phyloP scores from a whole-genome alignment of 2,888 invertebrate genomes.

The Cloeon dipterum region DNA sequence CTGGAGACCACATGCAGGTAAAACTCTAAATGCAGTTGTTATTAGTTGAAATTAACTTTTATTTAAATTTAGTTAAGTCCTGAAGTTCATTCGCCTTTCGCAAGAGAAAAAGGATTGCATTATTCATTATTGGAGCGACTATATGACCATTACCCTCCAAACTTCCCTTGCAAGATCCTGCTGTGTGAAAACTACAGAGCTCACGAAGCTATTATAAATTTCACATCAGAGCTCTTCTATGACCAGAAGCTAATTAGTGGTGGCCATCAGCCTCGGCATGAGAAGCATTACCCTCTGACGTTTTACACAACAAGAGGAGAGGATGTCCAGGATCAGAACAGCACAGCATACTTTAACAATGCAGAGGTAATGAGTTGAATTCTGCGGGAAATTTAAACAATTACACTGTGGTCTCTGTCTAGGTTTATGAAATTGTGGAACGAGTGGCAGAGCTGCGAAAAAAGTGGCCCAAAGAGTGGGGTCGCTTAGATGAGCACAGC shows the following conservation, averaged over 20 bases:
- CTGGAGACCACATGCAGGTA: conserved; percentile 61
- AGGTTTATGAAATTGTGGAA: conserved; percentile 52
- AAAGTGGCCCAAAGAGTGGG: conserved; percentile 54
- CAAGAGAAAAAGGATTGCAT: conserved; percentile 41
- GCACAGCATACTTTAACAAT: conserved; percentile 60
- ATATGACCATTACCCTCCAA: conserved; percentile 47
- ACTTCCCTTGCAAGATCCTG: conserved; percentile 53
- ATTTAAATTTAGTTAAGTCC: conserved; percentile 40
- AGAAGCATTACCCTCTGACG: conserved; percentile 45
- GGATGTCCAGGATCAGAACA: conserved; percentile 46
- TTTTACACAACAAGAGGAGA: conserved; percentile 61
- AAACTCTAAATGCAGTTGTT: neutral
- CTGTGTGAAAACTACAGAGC: conserved; percentile 65
- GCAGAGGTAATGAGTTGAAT: conserved; percentile 31
- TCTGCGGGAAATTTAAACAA: neutral
- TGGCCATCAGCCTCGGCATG: conserved; percentile 44
- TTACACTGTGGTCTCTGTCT: conserved; percentile 8
- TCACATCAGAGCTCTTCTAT: conserved; percentile 63
- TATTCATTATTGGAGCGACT: conserved; percentile 54
- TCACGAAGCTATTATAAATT: conserved; percentile 54
- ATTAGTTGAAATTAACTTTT: neutral
- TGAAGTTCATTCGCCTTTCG: conserved; percentile 52
- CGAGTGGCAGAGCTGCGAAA: conserved; percentile 44
- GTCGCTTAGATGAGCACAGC: conserved; percentile 46
- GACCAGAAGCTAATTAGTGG: conserved; percentile 50